These are phyloP conservation scores for Oenanthe oenanthe DNA, from an alignment of 2,113 vertebrate genomes.

Conservation along the genomic window DNA sequence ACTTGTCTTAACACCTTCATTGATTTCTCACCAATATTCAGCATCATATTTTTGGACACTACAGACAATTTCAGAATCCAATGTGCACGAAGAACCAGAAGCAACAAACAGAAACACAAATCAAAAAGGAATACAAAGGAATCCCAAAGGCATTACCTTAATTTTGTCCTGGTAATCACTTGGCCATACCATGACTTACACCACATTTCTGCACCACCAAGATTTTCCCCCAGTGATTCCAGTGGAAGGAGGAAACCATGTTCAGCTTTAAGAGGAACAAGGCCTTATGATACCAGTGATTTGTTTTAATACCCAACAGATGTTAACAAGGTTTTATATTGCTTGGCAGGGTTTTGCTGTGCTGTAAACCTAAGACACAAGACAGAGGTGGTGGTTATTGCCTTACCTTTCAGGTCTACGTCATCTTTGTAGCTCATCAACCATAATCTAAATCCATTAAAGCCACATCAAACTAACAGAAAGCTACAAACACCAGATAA, in stretches of 20 bases:
- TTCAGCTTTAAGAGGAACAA: neutral
- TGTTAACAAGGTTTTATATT: neutral
- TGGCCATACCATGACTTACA: neutral
- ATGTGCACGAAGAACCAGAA: neutral
- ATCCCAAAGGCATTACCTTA: neutral
- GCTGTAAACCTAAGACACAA: neutral
- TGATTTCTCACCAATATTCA: neutral
- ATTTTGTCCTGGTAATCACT: fast-evolving
- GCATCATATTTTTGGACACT: neutral
- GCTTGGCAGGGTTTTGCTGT: neutral
- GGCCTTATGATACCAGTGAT: neutral
- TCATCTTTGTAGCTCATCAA: neutral
- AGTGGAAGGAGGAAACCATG: neutral
- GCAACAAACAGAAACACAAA: neutral
- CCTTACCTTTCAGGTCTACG: neutral
- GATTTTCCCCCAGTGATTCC: neutral
- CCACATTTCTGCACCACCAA: neutral
- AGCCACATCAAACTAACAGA: neutral
- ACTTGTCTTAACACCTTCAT: neutral
- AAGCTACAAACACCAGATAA: neutral
- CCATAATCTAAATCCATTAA: neutral
- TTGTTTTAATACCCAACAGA: slow-evolving; percentile 16
- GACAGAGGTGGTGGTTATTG: neutral
- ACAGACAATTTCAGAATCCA: neutral
- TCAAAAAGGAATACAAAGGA: neutral